These are phyloP conservation scores for Argyra leucocephala DNA, from an alignment of 2,888 invertebrate species.

Conservation along the genomic window DNA sequence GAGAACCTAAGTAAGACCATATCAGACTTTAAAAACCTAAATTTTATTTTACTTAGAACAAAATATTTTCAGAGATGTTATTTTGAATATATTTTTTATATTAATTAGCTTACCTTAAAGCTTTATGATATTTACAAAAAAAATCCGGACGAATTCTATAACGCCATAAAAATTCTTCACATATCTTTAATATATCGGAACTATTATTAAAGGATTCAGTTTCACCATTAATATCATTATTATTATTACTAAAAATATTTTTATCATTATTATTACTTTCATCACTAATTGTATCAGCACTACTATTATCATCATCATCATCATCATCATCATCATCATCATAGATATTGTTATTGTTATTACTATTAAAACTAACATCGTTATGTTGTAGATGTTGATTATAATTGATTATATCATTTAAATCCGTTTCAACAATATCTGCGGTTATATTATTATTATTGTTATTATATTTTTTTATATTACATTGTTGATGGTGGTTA, in stretches of 20 bases:
- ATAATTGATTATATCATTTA: background rate
- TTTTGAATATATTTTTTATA: no score
- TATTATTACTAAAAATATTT: conserved; percentile 18
- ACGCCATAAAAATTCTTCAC: conserved; percentile 53
- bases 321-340: conserved; percentile 11
- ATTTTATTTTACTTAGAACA: no score
- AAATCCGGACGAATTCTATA: conserved; percentile 66
- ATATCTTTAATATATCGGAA: conserved; percentile 44
- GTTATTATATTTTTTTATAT: background rate
- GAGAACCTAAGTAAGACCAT: no score
- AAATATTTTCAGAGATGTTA: no score
- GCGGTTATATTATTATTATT: background rate
- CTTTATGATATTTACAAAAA: conserved; percentile 60
- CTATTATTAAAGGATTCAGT: conserved; percentile 25
- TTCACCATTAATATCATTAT: background rate
- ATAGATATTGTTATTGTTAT: conserved; percentile 13
- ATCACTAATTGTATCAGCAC: conserved; percentile 7
- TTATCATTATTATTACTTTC: conserved; percentile 12
- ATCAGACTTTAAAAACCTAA: no score
- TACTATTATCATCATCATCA: conserved; percentile 19
- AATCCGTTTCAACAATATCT: no score
- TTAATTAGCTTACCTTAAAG: conserved; percentile 44
- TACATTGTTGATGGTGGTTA: background rate
- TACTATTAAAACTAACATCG: conserved; percentile 13
- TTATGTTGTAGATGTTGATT: background rate